Base-by-base conservation (phyloP, 1,140 invertebrate species). In the Calephelis nemesis region DNA sequence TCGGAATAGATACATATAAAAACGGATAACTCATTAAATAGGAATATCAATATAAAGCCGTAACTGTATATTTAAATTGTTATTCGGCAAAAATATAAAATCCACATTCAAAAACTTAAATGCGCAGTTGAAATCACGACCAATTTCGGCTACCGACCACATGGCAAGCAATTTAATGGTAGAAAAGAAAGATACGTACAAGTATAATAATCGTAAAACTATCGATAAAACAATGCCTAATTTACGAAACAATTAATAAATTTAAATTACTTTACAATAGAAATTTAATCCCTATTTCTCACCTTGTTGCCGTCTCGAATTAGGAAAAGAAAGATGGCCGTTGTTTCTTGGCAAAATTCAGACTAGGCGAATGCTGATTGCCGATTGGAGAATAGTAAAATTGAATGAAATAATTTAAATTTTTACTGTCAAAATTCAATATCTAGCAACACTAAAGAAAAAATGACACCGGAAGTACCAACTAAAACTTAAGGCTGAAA, bases 311-410 rank as follows among this genome's bases (percentile, higher is more conserved):
- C 79, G 82, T 85, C 83, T 84, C 85, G 79, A 83, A 63, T 86
- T 77, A 74, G 69, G 85, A 85, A 90, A 88, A 90, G 85, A 87
- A 91, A 91, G 82, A 91, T 91, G 88, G 88, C 88, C 19, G 54
- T 60, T 60, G 54, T 60, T 60, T 60, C 54, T 60, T 19, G 84
- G 75, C 78, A 47, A n/a, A 64, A 65, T 49, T 73, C 70, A 71
- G 73, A 81, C 69, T 70, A 72, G 76, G 65, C 60, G 72, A 78
- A 67, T 63, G 71, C 67, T 63, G 63, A 68, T 47, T 60, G 66
- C 54, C 12, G 54, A 60, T 60, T 60, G 54, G 54, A 5, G 54
- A 60, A 40, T 60, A 58, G 5, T 9, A 11, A 58, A 58, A 39
- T 30, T 60, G 54, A 60, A 40, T 60, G 54, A 11, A 49, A 12